These are phyloP conservation scores for Folsomia manolachei DNA, from an alignment of 2,888 invertebrate species.

Conservation along the genomic window DNA sequence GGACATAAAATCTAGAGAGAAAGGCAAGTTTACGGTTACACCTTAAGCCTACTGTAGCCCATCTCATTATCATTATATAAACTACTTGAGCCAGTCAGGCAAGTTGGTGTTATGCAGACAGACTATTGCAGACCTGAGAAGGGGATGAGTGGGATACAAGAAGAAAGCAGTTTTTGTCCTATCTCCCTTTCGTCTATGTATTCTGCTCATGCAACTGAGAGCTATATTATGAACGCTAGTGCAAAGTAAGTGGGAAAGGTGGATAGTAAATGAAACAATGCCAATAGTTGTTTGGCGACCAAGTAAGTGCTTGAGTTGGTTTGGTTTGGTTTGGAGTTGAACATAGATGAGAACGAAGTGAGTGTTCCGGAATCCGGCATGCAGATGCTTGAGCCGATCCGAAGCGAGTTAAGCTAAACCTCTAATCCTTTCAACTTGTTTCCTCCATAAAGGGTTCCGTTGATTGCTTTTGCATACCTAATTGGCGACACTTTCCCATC, in stretches of 20 bases:
- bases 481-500: constrained; percentile 37
- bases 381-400: no score
- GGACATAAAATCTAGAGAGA: constrained; percentile 16
- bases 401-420: constrained; percentile 17
- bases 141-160: no score
- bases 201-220: no score
- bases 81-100: constrained; percentile 16
- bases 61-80: constrained; percentile 24
- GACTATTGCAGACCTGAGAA: no score
- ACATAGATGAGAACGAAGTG: no score
- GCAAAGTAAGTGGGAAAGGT: neutral
- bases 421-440: constrained; percentile 41
- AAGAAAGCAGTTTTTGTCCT: no score
- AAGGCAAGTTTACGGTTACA: constrained; percentile 20
- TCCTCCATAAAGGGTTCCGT: constrained; percentile 32
- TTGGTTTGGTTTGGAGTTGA: no score
- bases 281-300: no score
- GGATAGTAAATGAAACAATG: neutral
- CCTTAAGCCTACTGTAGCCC: constrained; percentile 13
- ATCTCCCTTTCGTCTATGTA: no score
- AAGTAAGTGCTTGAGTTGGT: neutral
- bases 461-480: constrained; percentile 47
- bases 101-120: neutral
- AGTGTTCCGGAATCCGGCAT: no score
- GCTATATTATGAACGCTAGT: no score